Evolutionary conservation across 2,797 vertebrate species (phyloP).

Genomic region (Champsocephalus esox): DNA sequence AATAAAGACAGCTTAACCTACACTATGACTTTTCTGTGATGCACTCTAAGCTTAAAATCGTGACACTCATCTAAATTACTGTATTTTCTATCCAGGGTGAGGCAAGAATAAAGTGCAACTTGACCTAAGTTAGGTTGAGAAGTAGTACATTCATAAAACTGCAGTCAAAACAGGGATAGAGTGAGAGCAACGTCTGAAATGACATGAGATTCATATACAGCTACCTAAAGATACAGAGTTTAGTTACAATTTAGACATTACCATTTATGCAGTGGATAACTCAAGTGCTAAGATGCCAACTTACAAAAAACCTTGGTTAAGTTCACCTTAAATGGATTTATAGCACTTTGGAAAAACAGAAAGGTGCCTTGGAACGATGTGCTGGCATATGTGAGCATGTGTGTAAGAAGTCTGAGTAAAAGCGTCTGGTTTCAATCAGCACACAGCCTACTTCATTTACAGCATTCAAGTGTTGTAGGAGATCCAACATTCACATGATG

Average conservation of each 20-base stretch:
- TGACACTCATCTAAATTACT: conserved; percentile 8
- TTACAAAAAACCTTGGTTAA: conserved; percentile 5
- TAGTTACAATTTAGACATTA: conserved; percentile 15
- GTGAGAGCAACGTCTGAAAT: background rate
- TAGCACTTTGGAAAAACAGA: background rate
- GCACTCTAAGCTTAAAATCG: background rate
- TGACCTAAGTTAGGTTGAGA: conserved; percentile 11
- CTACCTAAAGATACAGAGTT: conserved; percentile 2
- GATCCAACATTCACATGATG: conserved; percentile 49
- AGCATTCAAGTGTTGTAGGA: conserved; percentile 66
- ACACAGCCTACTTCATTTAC: conserved; percentile 62
- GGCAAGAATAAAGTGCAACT: background rate
- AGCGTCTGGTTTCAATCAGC: conserved; percentile 77
- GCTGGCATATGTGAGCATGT: conserved; percentile 27
- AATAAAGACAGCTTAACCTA: conserved; percentile 18
- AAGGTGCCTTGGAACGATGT: conserved; percentile 42
- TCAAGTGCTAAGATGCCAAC: conserved; percentile 7
- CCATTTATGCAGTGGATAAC: background rate
- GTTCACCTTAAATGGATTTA: conserved; percentile 26
- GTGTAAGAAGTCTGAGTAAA: conserved; percentile 45
- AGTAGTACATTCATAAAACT: background rate
- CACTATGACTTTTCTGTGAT: background rate
- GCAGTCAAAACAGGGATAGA: background rate
- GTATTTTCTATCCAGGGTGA: background rate
- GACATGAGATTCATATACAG: conserved; percentile 2